Evolutionary conservation across 2,888 invertebrate species (phyloP).

Genomic region (Spisula solida): DNA sequence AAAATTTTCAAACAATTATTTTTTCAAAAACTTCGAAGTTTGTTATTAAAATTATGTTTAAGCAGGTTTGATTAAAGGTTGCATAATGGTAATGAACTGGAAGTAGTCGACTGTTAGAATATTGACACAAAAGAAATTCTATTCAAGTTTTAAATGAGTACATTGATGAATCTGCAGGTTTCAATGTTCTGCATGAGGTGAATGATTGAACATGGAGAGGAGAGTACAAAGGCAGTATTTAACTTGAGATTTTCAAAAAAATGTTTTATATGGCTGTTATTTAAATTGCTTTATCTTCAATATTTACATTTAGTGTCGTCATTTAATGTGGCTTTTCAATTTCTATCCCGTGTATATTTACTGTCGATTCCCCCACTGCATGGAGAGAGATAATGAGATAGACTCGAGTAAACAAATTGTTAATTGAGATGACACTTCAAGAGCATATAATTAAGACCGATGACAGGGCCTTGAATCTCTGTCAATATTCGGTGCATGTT

Average conservation of each 20-base stretch:
- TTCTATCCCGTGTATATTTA: slow-evolving; percentile 16
- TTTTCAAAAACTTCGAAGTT: too few species aligned
- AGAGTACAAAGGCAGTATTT: slow-evolving; percentile 27
- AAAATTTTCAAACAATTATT: too few species aligned
- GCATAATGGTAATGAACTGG: background rate
- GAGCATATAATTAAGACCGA: slow-evolving; percentile 14
- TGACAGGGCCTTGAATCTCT: slow-evolving; percentile 1
- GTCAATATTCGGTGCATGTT: background rate
- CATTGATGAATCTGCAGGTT: background rate
- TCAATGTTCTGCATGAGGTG: background rate
- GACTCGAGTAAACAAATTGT: slow-evolving; percentile 31
- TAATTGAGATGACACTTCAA: slow-evolving; percentile 39
- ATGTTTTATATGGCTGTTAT: slow-evolving; percentile 31
- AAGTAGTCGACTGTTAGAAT: background rate
- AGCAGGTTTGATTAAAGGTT: background rate
- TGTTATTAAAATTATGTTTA: background rate
- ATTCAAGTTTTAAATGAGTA: background rate
- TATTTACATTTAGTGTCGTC: background rate
- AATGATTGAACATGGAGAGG: background rate
- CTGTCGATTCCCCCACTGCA: slow-evolving; percentile 16
- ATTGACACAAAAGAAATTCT: background rate
- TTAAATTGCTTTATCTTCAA: slow-evolving; percentile 29
- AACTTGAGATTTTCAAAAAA: background rate
- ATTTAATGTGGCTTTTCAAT: slow-evolving; percentile 25
- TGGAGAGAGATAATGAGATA: slow-evolving; percentile 11